These are phyloP conservation scores for Ectemnius cavifrons DNA, from an alignment of 2,888 invertebrate genomes.

Conservation along the genomic window DNA sequence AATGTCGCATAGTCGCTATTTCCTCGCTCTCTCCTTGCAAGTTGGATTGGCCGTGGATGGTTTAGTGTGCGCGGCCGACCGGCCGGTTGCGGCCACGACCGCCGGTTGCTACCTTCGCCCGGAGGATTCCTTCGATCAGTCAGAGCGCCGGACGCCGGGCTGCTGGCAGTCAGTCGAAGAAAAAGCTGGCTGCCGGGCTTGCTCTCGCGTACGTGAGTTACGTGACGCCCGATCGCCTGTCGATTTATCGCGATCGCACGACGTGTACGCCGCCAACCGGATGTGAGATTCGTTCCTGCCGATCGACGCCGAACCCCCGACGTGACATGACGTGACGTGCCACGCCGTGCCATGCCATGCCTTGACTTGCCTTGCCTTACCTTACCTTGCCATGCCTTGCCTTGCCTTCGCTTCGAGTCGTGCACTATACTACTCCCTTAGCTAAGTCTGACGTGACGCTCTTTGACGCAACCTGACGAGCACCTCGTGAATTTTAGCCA, in stretches of 20 bases:
- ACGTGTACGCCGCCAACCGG: constrained; percentile 60
- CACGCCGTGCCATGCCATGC: constrained; percentile 2
- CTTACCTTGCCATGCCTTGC: not conserved
- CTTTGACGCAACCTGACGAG: no score
- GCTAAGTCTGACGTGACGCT: constrained; percentile 1
- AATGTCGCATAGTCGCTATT: constrained; percentile 59
- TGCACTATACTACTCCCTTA: not conserved
- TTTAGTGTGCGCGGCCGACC: constrained; percentile 10
- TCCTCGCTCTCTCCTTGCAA: not conserved
- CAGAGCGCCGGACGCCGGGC: constrained; percentile 54
- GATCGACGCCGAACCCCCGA: constrained; percentile 44
- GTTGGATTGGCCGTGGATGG: not conserved
- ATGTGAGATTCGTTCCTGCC: constrained; percentile 57
- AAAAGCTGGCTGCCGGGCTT: constrained; percentile 64
- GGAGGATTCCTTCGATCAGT: constrained; percentile 65
- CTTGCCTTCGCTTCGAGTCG: not conserved
- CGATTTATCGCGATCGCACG: constrained; percentile 70
- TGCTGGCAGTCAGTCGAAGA: constrained; percentile 50
- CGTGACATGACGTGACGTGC: constrained; percentile 47
- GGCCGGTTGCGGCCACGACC: not conserved
- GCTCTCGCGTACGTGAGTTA: constrained; percentile 71
- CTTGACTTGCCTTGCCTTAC: not conserved
- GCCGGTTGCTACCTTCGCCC: constrained; percentile 16
- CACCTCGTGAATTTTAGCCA: no score
- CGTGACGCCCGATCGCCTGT: constrained; percentile 69